A percentile compares a stretch with the other conserved stretches of the same genome.
Conservation (phyloP, 2,113 vertebrate species). For the Dicerorhinus sumatrensis region DNA sequence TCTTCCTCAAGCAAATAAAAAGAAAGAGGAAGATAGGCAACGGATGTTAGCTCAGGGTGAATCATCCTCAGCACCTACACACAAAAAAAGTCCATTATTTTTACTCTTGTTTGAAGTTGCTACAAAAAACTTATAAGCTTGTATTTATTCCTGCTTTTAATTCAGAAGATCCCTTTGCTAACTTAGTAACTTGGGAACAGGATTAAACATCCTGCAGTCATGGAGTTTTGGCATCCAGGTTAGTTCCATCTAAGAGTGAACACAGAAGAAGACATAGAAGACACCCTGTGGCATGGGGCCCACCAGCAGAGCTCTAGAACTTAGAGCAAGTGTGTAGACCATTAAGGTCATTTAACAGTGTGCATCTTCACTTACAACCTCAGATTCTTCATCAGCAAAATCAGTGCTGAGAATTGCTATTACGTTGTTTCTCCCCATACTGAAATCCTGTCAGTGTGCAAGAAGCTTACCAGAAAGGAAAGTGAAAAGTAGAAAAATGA, state of each 20-base stretch:
- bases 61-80: no score
- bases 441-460: background rate
- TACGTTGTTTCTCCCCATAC: background rate
- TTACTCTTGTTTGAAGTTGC: background rate
- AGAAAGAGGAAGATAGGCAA: no score
- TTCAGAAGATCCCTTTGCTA: background rate
- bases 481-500: background rate
- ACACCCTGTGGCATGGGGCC: rapidly evolving
- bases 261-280: background rate
- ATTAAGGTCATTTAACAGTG: background rate
- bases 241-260: background rate
- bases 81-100: background rate
- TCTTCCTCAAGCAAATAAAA: no score
- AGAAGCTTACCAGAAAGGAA: background rate
- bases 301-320: background rate
- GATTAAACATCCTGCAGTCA: background rate
- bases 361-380: background rate
- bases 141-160: background rate
- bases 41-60: no score
- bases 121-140: background rate
- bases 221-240: background rate
- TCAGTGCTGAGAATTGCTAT: background rate
- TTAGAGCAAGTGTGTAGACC: background rate
- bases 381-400: background rate
- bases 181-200: background rate